phyloP scores from a whole-genome alignment of 1,140 invertebrate species.

The Pissodes strobi region DNA sequence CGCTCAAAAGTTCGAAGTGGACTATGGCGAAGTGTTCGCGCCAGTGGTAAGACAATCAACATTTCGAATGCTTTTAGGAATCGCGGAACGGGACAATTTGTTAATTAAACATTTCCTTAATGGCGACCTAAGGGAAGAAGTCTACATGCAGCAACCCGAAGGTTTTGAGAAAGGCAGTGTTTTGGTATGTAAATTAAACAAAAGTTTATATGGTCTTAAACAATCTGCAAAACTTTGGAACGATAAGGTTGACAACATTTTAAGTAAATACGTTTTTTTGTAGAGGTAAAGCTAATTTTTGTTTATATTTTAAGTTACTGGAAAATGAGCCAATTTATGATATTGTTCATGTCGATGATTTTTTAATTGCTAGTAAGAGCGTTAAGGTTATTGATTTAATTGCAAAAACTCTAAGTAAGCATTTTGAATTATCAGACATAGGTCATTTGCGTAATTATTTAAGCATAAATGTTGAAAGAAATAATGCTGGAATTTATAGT shows the following conservation, averaged over 20 bases:
- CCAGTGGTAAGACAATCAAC: conserved; percentile 33
- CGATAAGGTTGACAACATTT: conserved; percentile 14
- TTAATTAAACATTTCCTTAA: conserved; percentile 32
- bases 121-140: conserved; percentile 29
- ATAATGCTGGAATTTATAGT: not conserved
- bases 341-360: not conserved
- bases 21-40: conserved; percentile 51
- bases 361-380: too few species aligned
- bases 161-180: conserved; percentile 14
- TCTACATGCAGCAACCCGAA: conserved; percentile 37
- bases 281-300: not conserved
- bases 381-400: too few species aligned
- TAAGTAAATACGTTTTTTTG: not conserved
- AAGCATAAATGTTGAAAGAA: not conserved
- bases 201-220: conserved; percentile 46
- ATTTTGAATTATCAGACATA: not conserved
- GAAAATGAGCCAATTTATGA: not conserved
- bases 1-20: conserved; percentile 42
- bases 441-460: too few species aligned
- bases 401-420: too few species aligned
- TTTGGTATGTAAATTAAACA: too few species aligned
- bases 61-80: conserved; percentile 14
- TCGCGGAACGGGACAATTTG: conserved; percentile 17
- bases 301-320: not conserved
- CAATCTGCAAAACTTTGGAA: conserved; percentile 49